Base-by-base conservation (phyloP, 2,113 vertebrate genomes). In the Microcebus griseorufus region DNA sequence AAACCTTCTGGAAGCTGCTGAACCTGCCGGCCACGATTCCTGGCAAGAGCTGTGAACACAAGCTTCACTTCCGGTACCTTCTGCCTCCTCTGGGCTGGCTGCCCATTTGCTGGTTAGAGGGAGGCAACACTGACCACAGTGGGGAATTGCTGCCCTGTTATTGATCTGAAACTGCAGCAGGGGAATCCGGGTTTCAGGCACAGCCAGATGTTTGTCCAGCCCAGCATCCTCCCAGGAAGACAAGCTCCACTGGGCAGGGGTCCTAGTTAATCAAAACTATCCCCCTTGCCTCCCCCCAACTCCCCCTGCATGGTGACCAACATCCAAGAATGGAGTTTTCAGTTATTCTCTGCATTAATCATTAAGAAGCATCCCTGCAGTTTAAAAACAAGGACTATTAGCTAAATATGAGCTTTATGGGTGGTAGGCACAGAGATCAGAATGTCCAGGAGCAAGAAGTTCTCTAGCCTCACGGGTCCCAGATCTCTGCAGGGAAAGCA, bases 81-180 rank as follows among this genome's bases (percentile, higher is more conserved):
- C 96, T 96, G 96, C 69, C 73, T 97, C 89, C 64, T 93, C 80
- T 37, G 82, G 89, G 96, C 89, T 92, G 93, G 92, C 86, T 95
- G 89, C 86, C 93, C 23, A 2, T 51, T 94, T 25, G 39, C 58
- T 67, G 95, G 75, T 37, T 67, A 34, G 86, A 88, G 76, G 85
- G 64, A 60, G 84, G 55, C 29, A 7, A 14, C 7, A 1, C 72
- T 69, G 64, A 76, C 58, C 12, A 4, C 92, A 55, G 89, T 6
- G 20, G 91, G 90, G 73, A 32, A 11, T 1, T n/a, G 64, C 53
- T 84, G 79, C 10, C 23, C 69, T 72, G 0, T 51, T 90, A 70
- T 0, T 75, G 79, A 72, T 39, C 37, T 20, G 34, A 80, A 65
- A 39, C 17, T 1, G 58, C 64, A 83, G 93, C 3, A 2, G 64